These are phyloP conservation scores for Tenthredo distinguenda DNA, from an alignment of 2,888 invertebrate genomes.

Conservation along the genomic window DNA sequence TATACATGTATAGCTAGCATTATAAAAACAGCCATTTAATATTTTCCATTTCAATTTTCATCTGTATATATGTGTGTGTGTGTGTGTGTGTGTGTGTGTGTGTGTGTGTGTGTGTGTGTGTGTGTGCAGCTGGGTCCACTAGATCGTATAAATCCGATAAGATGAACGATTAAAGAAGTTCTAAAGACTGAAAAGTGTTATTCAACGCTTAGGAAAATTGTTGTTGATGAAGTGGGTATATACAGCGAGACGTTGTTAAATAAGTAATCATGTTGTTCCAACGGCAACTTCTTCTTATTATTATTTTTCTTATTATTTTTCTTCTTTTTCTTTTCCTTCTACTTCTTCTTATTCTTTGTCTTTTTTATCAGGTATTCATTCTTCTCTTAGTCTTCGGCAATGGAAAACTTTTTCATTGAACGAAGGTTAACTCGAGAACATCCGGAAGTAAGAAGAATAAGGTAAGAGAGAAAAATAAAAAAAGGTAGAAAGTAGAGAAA, in stretches of 20 bases:
- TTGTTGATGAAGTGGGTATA: not conserved
- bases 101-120: no score
- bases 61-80: not conserved
- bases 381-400: not conserved
- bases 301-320: not conserved
- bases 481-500: not conserved
- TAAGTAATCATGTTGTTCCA: slow-evolving; percentile 17
- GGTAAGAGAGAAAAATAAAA: not conserved
- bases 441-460: not conserved
- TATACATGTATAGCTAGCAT: not conserved
- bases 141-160: not conserved
- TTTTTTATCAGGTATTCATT: not conserved
- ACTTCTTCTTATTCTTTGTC: not conserved
- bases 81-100: no score
- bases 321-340: not conserved
- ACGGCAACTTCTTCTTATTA: not conserved
- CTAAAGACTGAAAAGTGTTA: not conserved
- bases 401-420: not conserved
- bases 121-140: not conserved
- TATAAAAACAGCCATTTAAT: not conserved
- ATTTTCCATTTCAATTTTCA: not conserved
- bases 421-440: not conserved
- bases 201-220: not conserved
- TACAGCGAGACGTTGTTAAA: not conserved
- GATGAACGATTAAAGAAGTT: not conserved